Conservation (phyloP, 1,140 invertebrate species). For the Stenopsyche tienmushanensis region DNA sequence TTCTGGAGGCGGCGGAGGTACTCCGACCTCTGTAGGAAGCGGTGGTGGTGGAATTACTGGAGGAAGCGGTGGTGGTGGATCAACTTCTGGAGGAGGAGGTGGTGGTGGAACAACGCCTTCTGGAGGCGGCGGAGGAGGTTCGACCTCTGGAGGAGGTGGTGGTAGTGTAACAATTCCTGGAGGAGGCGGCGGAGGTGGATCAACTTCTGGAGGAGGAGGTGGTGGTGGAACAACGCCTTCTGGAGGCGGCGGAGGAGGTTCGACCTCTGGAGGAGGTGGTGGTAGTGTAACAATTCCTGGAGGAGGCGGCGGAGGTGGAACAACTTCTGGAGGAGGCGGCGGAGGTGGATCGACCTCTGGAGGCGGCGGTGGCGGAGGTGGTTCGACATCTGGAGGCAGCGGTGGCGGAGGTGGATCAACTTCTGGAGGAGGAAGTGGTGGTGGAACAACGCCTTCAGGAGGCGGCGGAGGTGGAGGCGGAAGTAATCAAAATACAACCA, state of each 20-base stretch:
- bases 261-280: background rate
- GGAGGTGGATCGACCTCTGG: too few relatives aligned
- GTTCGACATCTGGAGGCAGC: too few relatives aligned
- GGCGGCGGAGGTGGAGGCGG: background rate
- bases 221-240: background rate
- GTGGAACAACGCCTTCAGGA: background rate
- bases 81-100: too few relatives aligned
- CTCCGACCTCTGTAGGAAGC: too few relatives aligned
- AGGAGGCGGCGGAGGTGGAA: background rate
- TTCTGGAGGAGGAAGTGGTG: background rate
- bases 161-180: background rate
- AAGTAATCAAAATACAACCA: background rate
- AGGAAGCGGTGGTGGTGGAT: too few relatives aligned
- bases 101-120: background rate
- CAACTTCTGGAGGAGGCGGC: too few relatives aligned
- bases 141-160: background rate
- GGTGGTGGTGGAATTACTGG: too few relatives aligned
- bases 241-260: background rate
- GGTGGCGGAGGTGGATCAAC: too few relatives aligned
- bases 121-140: background rate
- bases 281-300: background rate
- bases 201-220: background rate
- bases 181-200: background rate
- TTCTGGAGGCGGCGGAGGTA: too few relatives aligned
- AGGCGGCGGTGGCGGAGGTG: too few relatives aligned